phyloP scores from a whole-genome alignment of 2,797 vertebrate genomes.

The Alectoris magna region DNA sequence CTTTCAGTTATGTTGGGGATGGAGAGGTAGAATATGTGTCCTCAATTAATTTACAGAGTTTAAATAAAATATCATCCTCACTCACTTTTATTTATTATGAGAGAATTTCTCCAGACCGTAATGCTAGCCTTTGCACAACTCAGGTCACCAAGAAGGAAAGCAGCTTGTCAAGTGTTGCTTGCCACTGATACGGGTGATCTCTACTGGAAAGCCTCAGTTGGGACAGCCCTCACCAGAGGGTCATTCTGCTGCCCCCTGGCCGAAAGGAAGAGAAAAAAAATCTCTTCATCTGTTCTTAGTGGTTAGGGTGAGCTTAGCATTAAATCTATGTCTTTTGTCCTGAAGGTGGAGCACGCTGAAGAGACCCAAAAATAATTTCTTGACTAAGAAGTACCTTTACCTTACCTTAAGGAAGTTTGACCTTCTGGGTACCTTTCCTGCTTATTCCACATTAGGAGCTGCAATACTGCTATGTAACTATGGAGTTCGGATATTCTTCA shows the following conservation, averaged over 20 bases:
- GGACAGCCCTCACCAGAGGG: background rate
- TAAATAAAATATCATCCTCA: background rate
- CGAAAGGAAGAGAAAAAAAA: background rate
- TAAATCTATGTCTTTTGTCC: background rate
- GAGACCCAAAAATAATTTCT: background rate
- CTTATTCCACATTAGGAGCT: background rate
- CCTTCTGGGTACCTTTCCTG: background rate
- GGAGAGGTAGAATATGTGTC: background rate
- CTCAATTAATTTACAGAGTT: background rate
- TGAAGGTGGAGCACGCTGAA: background rate
- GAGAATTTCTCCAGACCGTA: background rate
- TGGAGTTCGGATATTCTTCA: background rate
- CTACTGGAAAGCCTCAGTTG: background rate
- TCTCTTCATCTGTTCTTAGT: rapidly evolving
- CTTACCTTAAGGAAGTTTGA: background rate
- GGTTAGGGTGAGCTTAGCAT: background rate
- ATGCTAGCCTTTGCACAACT: background rate
- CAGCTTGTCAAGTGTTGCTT: background rate
- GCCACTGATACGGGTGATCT: background rate
- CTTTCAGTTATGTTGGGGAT: background rate
- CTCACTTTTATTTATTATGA: background rate
- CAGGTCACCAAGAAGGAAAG: background rate
- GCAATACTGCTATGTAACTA: background rate
- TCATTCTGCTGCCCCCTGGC: background rate
- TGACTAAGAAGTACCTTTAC: background rate